Evolutionary conservation across 2,888 invertebrate species (phyloP).

Genomic region (Brachylomia viminalis): DNA sequence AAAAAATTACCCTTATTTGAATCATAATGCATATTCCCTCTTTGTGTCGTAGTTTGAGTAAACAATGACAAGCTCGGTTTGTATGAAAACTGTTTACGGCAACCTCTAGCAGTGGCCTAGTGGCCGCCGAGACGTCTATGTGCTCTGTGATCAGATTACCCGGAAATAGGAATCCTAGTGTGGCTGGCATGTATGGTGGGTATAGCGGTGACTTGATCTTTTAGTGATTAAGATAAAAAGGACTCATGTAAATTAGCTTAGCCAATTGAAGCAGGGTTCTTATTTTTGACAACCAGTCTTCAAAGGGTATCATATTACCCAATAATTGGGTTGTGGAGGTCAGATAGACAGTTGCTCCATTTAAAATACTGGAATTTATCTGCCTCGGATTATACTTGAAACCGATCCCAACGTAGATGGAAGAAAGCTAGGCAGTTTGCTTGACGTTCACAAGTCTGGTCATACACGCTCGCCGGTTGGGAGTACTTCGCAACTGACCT

Average conservation of each 20-base stretch:
- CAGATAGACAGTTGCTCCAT: not conserved
- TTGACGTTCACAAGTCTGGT: too few relatives aligned
- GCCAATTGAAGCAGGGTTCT: not conserved
- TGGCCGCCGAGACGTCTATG: too few relatives aligned
- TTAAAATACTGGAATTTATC: not conserved
- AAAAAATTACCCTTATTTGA: too few relatives aligned
- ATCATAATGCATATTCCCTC: too few relatives aligned
- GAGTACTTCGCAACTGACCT: too few relatives aligned
- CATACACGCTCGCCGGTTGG: too few relatives aligned
- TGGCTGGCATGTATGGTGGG: slow-evolving; percentile 17
- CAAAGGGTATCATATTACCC: not conserved
- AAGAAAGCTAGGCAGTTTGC: not conserved
- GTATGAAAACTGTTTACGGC: too few relatives aligned
- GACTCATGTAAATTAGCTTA: not conserved
- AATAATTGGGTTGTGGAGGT: not conserved
- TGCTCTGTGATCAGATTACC: not conserved
- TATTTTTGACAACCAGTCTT: not conserved
- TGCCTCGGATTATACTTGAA: not conserved
- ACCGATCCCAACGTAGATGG: not conserved
- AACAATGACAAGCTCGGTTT: too few relatives aligned
- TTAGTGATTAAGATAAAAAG: not conserved
- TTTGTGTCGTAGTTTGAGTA: too few relatives aligned
- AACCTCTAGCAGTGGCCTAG: too few relatives aligned
- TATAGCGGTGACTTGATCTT: slow-evolving; percentile 1
- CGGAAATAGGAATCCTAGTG: slow-evolving; percentile 18